A percentile compares a stretch with the other conserved stretches of the same genome.
Evolutionary conservation across 35 echinoderm and acorn worm genomes (phyloP).

Genomic region (Ptychodera flava): DNA sequence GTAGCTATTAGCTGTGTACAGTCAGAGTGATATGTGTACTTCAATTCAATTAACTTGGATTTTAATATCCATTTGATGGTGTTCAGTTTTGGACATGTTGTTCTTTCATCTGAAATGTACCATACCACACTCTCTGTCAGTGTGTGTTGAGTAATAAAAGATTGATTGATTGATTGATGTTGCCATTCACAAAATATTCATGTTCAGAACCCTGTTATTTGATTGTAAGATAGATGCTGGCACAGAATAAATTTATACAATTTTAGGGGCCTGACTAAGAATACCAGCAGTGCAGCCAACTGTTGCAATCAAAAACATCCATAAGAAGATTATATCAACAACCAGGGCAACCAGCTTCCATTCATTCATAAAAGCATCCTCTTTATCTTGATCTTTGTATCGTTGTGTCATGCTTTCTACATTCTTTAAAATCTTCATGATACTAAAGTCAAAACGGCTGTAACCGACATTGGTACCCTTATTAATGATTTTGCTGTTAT

Average conservation of each 20-base stretch:
- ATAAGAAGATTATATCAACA: constrained; percentile 65
- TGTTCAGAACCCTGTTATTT: no score
- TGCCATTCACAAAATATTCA: no score
- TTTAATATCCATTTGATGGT: no score
- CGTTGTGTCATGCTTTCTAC: constrained; percentile 35
- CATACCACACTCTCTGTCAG: no score
- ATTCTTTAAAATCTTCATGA: constrained; percentile 45
- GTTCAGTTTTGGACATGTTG: no score
- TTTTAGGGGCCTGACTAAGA: constrained; percentile 25
- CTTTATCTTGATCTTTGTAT: constrained; percentile 46
- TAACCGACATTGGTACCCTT: neutral
- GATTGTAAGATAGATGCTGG: no score
- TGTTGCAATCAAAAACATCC: constrained; percentile 44
- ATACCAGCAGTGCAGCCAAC: constrained; percentile 45
- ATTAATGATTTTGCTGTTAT: neutral
- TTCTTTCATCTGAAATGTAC: no score
- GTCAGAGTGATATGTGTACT: no score
- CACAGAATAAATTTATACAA: neutral
- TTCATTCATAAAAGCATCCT: constrained; percentile 59
- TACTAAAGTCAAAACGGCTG: constrained; percentile 41
- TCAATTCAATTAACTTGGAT: no score
- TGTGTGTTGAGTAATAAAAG: no score
- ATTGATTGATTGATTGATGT: no score
- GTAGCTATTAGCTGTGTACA: no score
- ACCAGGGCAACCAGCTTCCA: constrained; percentile 81